These are phyloP conservation scores for Sebastes schlegelii DNA, from an alignment of 2,113 vertebrate species.

Conservation along the genomic window DNA sequence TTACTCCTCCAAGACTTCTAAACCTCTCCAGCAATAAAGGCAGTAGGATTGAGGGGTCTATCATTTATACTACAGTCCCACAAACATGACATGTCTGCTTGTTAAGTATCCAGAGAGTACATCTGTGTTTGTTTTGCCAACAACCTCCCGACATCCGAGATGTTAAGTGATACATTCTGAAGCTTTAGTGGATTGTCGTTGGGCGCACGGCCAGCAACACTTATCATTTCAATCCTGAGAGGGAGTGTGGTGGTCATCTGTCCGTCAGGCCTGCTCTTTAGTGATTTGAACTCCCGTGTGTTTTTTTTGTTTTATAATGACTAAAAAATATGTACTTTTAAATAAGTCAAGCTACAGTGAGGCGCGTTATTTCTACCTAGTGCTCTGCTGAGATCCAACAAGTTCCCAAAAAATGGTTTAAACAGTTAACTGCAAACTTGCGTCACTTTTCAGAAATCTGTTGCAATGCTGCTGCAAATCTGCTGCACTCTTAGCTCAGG, in stretches of 20 bases:
- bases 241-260: background rate
- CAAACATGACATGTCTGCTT: background rate
- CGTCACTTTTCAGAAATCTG: background rate
- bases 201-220: background rate
- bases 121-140: conserved; percentile 18
- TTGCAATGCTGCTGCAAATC: background rate
- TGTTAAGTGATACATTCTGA: background rate
- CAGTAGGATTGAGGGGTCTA: too few species aligned
- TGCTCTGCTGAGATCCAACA: background rate
- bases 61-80: background rate
- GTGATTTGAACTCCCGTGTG: background rate
- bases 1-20: background rate
- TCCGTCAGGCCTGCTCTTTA: background rate
- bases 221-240: background rate
- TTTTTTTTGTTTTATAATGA: background rate
- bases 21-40: background rate
- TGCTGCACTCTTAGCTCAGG: background rate
- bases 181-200: background rate
- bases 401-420: background rate
- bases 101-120: too few species aligned
- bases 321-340: background rate
- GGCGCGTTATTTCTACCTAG: background rate
- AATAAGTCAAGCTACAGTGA: background rate
- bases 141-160: conserved; percentile 36
- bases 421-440: background rate